Conservation (phyloP, 2,113 vertebrate species). For the Chrysochloris asiatica region DNA sequence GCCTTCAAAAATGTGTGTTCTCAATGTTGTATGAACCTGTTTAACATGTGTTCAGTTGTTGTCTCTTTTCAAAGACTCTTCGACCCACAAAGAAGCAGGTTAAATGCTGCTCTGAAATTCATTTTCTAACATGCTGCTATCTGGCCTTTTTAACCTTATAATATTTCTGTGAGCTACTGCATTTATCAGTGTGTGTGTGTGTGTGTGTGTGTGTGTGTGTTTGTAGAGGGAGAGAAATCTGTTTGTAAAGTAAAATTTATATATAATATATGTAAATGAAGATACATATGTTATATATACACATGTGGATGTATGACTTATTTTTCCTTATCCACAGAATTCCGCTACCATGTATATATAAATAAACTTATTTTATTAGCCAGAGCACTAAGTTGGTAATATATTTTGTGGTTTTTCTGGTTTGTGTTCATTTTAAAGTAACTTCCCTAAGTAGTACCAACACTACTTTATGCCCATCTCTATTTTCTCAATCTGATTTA, state of each 20-base stretch:
- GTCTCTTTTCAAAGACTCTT: conserved; percentile 57
- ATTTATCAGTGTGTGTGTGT: conserved; percentile 64
- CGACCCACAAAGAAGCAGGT: neutral
- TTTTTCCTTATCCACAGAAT: conserved; percentile 79
- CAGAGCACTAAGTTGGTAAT: conserved; percentile 70
- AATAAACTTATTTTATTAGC: conserved; percentile 83
- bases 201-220: conserved; percentile 55
- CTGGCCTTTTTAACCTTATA: conserved; percentile 11
- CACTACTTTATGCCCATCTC: neutral
- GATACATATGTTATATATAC: conserved; percentile 82
- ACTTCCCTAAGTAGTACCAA: neutral
- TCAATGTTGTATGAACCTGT: conserved; percentile 41
- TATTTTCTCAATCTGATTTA: conserved; percentile 30
- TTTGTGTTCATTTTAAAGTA: conserved; percentile 62
- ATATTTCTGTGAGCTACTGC: conserved; percentile 64
- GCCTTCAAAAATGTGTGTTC: conserved; percentile 67
- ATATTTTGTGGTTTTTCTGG: conserved; percentile 66
- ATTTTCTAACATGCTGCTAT: conserved; percentile 32
- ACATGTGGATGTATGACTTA: conserved; percentile 79
- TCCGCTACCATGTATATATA: conserved; percentile 78
- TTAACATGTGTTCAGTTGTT: conserved; percentile 23
- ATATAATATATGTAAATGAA: conserved; percentile 80
- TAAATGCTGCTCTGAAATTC: conserved; percentile 14
- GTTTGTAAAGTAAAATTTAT: conserved; percentile 78
- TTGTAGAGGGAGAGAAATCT: conserved; percentile 62